Percentiles rank a stretch among this genome's conserved stretches.
Evolutionary conservation across 1,140 invertebrate species (phyloP).

Genomic region (Formica selysi): DNA sequence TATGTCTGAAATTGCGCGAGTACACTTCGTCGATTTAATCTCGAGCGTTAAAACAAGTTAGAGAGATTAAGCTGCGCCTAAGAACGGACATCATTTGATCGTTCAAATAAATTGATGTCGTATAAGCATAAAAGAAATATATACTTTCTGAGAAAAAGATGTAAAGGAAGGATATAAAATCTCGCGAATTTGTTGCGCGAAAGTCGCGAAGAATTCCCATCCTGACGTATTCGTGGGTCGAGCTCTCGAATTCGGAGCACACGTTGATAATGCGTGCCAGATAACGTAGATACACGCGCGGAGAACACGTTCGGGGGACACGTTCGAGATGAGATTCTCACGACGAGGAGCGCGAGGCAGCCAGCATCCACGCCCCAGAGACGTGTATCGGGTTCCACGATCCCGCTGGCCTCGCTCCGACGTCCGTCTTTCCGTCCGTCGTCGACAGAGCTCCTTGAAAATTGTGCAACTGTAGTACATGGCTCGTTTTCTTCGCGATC

Average conservation of each 20-base stretch:
- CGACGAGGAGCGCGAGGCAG: conserved; percentile 47
- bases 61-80: background rate
- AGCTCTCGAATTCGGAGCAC: conserved; percentile 33
- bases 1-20: conserved; percentile 23
- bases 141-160: background rate
- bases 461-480: conserved; percentile 64
- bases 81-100: conserved; percentile 2
- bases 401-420: conserved; percentile 41
- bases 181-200: background rate
- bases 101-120: background rate
- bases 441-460: conserved; percentile 47
- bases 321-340: conserved; percentile 69
- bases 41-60: background rate
- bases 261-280: conserved; percentile 32
- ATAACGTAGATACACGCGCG: conserved; percentile 11
- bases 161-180: background rate
- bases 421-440: conserved; percentile 17
- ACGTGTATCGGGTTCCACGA: conserved; percentile 73
- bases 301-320: conserved; percentile 47
- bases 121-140: background rate
- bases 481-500: conserved; percentile 62
- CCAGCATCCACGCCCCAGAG: conserved; percentile 69
- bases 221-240: background rate
- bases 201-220: background rate
- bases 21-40: conserved; percentile 19